phyloP scores from a whole-genome alignment of 2,888 invertebrate species.

The Meteorus colon region DNA sequence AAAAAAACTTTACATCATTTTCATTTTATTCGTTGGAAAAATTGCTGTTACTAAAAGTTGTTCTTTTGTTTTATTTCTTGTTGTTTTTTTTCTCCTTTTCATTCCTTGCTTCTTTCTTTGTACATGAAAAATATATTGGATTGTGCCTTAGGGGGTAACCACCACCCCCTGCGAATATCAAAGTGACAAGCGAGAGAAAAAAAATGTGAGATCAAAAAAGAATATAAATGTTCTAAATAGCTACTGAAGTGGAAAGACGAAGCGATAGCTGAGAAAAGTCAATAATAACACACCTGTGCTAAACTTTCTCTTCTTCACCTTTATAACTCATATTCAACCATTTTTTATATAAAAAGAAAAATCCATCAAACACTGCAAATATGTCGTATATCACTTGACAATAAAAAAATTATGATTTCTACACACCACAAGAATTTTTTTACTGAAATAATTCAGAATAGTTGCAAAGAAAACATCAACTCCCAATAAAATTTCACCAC shows the following conservation, averaged over 20 bases:
- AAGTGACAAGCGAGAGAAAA: background rate
- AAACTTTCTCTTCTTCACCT: no score
- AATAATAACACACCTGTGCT: no score
- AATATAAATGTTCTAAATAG: background rate
- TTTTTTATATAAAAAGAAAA: no score
- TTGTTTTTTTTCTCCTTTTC: background rate
- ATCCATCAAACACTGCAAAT: background rate
- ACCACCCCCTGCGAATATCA: background rate
- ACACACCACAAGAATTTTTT: no score
- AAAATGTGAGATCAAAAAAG: constrained; percentile 25
- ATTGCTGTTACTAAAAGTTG: constrained; percentile 11
- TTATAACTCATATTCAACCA: no score
- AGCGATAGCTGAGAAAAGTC: constrained; percentile 1
- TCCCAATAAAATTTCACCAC: background rate
- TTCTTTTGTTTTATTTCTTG: background rate
- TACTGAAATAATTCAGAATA: no score
- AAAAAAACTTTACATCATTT: constrained; percentile 1
- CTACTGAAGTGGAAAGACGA: constrained; percentile 23
- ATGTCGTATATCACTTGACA: background rate
- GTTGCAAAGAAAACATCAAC: background rate
- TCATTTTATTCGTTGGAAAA: background rate
- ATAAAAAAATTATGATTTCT: no score
- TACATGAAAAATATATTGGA: constrained; percentile 21
- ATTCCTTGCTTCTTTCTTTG: background rate
- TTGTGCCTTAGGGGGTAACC: constrained; percentile 15